Evolutionary conservation across 2,113 vertebrate genomes (phyloP).

Genomic region (Tylochromis polylepis): DNA sequence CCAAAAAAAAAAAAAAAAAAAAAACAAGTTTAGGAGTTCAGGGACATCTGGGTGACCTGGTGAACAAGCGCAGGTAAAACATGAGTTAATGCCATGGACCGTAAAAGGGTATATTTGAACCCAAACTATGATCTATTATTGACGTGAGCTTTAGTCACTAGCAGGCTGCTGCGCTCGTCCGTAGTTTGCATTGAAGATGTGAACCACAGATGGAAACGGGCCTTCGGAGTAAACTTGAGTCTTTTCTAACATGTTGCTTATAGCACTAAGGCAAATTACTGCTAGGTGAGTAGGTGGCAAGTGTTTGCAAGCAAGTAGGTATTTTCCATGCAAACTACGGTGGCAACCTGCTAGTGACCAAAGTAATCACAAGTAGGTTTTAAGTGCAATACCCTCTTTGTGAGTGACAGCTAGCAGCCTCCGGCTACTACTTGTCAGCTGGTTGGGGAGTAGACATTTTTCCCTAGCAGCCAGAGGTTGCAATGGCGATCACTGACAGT

Average conservation of each 20-base stretch:
- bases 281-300: neutral
- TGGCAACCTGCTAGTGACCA: neutral
- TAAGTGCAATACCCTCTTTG: neutral
- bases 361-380: neutral
- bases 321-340: neutral
- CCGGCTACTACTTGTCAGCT: neutral
- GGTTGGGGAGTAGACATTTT: neutral
- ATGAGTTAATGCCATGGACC: accelerated
- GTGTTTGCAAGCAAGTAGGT: neutral
- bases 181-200: neutral
- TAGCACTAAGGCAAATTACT: neutral
- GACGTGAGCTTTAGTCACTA: too few relatives aligned
- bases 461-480: neutral
- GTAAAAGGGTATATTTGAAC: neutral
- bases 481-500: accelerated
- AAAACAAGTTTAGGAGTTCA: neutral
- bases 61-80: neutral
- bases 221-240: too few relatives aligned
- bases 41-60: neutral
- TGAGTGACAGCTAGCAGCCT: neutral
- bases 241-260: neutral
- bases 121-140: neutral
- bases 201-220: accelerated
- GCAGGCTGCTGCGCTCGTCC: neutral
- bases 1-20: neutral